These are phyloP conservation scores for Lasiurus cinereus DNA, from an alignment of 2,113 vertebrate species.

Conservation along the genomic window DNA sequence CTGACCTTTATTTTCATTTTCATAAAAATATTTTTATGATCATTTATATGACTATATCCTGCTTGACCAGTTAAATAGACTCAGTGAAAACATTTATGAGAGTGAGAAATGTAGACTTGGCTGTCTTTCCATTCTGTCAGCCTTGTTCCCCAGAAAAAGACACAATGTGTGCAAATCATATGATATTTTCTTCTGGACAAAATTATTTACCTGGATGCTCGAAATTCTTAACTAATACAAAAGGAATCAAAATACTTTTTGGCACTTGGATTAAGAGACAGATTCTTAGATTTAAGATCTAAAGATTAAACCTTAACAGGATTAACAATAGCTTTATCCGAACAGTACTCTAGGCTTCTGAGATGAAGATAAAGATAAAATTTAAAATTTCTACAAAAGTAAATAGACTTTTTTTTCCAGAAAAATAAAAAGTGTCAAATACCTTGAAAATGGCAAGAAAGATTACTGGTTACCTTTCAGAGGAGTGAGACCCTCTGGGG, in stretches of 20 bases:
- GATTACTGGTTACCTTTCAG: background rate
- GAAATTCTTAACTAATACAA: background rate
- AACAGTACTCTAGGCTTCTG: background rate
- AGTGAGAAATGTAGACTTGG: background rate
- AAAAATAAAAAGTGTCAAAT: background rate
- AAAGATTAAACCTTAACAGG: constrained; percentile 19
- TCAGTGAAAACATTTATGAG: background rate
- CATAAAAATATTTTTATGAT: background rate
- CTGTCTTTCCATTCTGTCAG: background rate
- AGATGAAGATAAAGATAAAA: background rate
- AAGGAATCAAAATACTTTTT: constrained; percentile 27
- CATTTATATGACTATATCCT: background rate
- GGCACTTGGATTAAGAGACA: constrained; percentile 49
- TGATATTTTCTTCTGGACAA: constrained; percentile 29
- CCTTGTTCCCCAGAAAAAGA: background rate
- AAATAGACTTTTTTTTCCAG: background rate
- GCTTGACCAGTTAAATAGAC: background rate
- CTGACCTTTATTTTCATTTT: background rate
- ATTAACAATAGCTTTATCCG: constrained; percentile 32
- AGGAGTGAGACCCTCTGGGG: background rate
- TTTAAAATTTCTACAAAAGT: background rate
- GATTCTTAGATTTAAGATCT: constrained; percentile 34
- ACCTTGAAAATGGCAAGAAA: background rate
- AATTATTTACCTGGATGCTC: constrained; percentile 48
- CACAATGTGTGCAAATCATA: constrained; percentile 11